Evolutionary conservation across 2,888 invertebrate species (phyloP), one percentile per base, ranked within the genome.

Genomic region (Ennomos quercinarius): DNA sequence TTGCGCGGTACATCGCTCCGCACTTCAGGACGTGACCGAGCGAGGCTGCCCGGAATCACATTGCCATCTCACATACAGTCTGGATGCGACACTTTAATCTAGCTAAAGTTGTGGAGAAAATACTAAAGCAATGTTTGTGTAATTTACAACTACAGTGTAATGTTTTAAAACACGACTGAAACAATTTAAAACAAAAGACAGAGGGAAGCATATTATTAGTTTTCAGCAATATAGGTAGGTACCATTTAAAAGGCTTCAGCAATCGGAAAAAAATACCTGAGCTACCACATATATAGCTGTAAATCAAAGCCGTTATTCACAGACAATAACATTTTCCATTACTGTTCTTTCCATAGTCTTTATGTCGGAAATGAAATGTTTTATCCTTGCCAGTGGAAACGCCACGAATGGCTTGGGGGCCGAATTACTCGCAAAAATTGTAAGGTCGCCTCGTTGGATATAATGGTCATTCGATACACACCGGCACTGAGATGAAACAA

Each of bases 1-100:
- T 87, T 82, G 84, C 83, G 84, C 79, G 84, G 82, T 87, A 91
- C 91, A 91, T 78, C 89, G 86, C 86, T 90, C 90, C 86, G 91
- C 91, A 91, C 91, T 91, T 86, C 83, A 81, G 81, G 71, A 89
- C 90, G 88, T 90, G 89, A 89, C 90, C 90, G 84, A 85, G 80
- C 78, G 79, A 70, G 48, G 73, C 75, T 67, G 64, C 67, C 76
- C 71, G 68, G 78, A 80, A 81, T 78, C 81, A 77, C 72, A 77
- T 71, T 64, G 75, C 72, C 71, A 68, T 66, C 46, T 52, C 52
- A 13, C 50, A 60, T 42, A 61, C 51, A 51, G 42, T 36, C 87
- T 88, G 69, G 89, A 89, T 76, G 73, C 66, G 85, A 71, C 82
- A 71, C 40, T 71, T 70, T 70, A 70, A 63, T 71, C 52, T 63